Percentiles rank a stretch among this genome's conserved stretches.
Conservation (phyloP, 2,797 vertebrate species). For the Orientallactaga sibirica region DNA sequence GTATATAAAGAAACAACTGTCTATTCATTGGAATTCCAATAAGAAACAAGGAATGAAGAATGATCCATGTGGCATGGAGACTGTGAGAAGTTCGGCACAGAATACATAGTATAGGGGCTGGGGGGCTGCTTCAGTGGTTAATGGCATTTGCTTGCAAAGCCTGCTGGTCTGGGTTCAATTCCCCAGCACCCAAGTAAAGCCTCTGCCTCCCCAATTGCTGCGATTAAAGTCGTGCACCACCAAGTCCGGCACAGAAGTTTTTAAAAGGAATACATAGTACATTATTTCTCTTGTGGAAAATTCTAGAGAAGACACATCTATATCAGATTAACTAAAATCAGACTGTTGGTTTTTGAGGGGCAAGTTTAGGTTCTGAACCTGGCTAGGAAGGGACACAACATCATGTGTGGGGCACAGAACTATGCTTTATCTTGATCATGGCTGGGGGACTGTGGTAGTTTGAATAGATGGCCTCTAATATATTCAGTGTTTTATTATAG, state of each 20-base stretch:
- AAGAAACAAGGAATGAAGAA: neutral
- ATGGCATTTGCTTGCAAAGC: too few relatives aligned
- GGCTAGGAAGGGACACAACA: neutral
- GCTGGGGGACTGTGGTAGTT: neutral
- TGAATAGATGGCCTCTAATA: too few relatives aligned
- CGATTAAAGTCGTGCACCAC: too few relatives aligned
- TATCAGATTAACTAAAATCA: neutral
- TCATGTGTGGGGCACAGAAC: neutral
- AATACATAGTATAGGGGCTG: too few relatives aligned
- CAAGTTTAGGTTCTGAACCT: neutral
- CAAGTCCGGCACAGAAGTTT: too few relatives aligned
- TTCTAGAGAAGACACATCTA: neutral
- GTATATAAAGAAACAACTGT: neutral
- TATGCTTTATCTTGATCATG: neutral
- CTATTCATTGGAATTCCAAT: neutral
- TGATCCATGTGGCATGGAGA: neutral
- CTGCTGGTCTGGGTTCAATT: too few relatives aligned
- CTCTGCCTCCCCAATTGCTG: too few relatives aligned
- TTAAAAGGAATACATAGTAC: too few relatives aligned
- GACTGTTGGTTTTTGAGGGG: neutral
- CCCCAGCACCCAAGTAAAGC: too few relatives aligned
- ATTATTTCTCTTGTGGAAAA: neutral
- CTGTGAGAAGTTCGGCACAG: neutral
- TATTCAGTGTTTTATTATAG: too few relatives aligned
- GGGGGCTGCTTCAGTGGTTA: too few relatives aligned